Conservation (phyloP, 2,888 invertebrate genomes). For the Yponomeuta sedellus region DNA sequence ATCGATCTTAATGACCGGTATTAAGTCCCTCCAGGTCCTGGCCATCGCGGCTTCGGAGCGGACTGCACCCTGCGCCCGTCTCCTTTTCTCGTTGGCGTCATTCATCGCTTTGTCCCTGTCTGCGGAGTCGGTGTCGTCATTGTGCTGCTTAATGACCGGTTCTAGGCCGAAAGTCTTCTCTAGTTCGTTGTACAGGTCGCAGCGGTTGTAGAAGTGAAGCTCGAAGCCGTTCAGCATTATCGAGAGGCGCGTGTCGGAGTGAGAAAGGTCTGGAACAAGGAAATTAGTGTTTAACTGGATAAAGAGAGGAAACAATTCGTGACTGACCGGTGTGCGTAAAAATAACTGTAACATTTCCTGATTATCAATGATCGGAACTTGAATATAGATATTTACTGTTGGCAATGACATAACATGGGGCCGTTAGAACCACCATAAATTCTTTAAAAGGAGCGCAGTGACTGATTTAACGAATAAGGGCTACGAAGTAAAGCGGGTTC, state of each 20-base stretch:
- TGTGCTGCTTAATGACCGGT: conserved; percentile 83
- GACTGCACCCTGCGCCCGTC: conserved; percentile 66
- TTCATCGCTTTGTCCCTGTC: conserved; percentile 78
- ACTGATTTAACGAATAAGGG: too few relatives aligned
- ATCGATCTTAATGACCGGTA: conserved; percentile 97
- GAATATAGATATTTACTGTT: too few relatives aligned
- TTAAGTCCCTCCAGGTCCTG: conserved; percentile 95
- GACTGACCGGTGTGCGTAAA: not conserved
- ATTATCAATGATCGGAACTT: too few relatives aligned
- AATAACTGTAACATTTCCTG: too few relatives aligned
- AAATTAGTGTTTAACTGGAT: not conserved
- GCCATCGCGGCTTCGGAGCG: conserved; percentile 90
- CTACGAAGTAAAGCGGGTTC: too few relatives aligned
- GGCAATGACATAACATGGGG: not conserved
- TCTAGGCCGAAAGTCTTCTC: conserved; percentile 93
- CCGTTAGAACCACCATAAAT: not conserved
- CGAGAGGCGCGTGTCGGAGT: conserved; percentile 93
- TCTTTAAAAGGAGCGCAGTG: not conserved
- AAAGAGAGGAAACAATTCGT: not conserved
- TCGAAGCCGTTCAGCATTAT: conserved; percentile 96
- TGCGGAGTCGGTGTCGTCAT: conserved; percentile 68
- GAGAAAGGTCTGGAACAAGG: conserved; percentile 87
- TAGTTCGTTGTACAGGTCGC: conserved; percentile 88
- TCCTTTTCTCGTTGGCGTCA: conserved; percentile 77
- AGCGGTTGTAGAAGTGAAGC: conserved; percentile 95